Percentiles rank a stretch among this genome's conserved stretches.
Evolutionary conservation across 2,888 invertebrate genomes (phyloP).

Genomic region (Drosophila incognita): DNA sequence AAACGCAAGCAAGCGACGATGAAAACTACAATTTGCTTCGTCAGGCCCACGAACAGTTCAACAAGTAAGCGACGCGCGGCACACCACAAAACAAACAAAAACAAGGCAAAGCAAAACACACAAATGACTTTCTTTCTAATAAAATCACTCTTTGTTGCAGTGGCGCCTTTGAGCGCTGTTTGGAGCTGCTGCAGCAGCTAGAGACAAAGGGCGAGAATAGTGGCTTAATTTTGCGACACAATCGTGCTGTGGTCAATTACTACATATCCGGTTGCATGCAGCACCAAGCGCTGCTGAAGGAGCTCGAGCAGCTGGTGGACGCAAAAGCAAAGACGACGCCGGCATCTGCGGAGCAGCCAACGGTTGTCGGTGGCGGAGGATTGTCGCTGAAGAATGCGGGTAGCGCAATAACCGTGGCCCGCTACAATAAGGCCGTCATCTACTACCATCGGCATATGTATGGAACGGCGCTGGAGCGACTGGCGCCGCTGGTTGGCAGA

Average conservation of each 20-base stretch:
- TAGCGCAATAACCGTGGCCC: conserved; percentile 66
- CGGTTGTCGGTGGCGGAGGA: conserved; percentile 20
- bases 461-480: conserved; percentile 80
- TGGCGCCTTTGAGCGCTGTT: conserved; percentile 78
- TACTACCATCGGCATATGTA: conserved; percentile 84
- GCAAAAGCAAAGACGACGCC: conserved; percentile 32
- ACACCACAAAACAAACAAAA: no score
- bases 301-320: conserved; percentile 86
- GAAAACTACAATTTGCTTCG: conserved; percentile 82
- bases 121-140: not conserved
- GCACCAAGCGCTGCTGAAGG: conserved; percentile 90
- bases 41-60: conserved; percentile 83
- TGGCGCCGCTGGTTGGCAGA: conserved; percentile 76
- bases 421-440: conserved; percentile 83
- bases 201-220: conserved; percentile 77
- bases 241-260: conserved; percentile 93
- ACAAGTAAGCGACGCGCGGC: conserved; percentile 65
- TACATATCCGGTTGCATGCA: conserved; percentile 90
- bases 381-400: conserved; percentile 62
- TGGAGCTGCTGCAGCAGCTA: conserved; percentile 77
- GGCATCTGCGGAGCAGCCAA: not conserved
- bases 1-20: conserved; percentile 72
- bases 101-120: not conserved
- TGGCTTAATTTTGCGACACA: conserved; percentile 86
- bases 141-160: conserved; percentile 52